phyloP scores from a whole-genome alignment of 1,140 invertebrate species.

The Aphidius gifuensis region DNA sequence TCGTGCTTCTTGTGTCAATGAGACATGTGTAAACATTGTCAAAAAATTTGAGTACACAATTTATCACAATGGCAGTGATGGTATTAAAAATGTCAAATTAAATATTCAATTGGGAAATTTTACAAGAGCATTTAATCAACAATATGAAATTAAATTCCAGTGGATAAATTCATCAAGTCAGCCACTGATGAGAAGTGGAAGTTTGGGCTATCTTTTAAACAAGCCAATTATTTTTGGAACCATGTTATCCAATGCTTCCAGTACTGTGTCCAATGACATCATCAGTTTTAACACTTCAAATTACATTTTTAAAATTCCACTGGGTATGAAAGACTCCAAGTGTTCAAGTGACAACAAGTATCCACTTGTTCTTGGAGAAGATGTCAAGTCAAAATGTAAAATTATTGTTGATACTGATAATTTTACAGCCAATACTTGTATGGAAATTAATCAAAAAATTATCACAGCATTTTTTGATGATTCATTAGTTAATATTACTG shows the following conservation, averaged over 20 bases:
- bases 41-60: constrained; percentile 56
- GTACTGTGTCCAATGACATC: constrained; percentile 28
- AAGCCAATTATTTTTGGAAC: constrained; percentile 62
- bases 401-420: constrained; percentile 35
- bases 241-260: constrained; percentile 35
- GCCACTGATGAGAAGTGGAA: constrained; percentile 60
- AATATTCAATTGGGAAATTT: constrained; percentile 51
- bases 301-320: constrained; percentile 51
- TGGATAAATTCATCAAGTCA: constrained; percentile 50
- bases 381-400: constrained; percentile 52
- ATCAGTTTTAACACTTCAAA: constrained; percentile 40
- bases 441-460: constrained; percentile 51
- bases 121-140: constrained; percentile 50
- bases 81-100: constrained; percentile 51
- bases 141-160: constrained; percentile 53
- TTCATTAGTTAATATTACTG: constrained; percentile 39
- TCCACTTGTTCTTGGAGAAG: constrained; percentile 53
- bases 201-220: constrained; percentile 65
- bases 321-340: constrained; percentile 40
- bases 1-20: constrained; percentile 31
- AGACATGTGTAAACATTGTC: constrained; percentile 50
- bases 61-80: constrained; percentile 59
- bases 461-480: constrained; percentile 44
- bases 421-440: constrained; percentile 50
- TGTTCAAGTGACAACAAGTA: constrained; percentile 46